Base-by-base conservation (phyloP, 53 echinoderm and acorn worm species). In the Actinopyga echinites region DNA sequence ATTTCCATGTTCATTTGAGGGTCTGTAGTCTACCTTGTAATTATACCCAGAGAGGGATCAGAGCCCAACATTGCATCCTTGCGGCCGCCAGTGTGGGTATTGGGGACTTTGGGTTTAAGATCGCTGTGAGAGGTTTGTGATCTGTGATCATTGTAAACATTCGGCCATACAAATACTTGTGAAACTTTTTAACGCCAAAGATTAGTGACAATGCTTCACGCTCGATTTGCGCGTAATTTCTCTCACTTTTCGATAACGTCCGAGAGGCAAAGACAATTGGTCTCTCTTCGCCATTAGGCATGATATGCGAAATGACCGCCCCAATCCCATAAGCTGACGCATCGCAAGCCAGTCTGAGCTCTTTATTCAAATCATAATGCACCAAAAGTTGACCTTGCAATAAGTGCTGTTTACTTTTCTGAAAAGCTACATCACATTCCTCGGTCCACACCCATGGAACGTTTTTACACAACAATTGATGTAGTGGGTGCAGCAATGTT, bases 181-280 rank as follows among this genome's bases (percentile, higher is more conserved):
- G 87, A 61, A 91, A 84, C n/a, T n/a, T n/a, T n/a, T n/a, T n/a
- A n/a, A n/a, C n/a, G n/a, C n/a, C n/a, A n/a, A n/a, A n/a, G n/a
- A 33, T 74, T 63, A 7, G 40, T 59, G 12, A 84, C 87, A 86
- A 74, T 0, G 77, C 90, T 52, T 86, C 78, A 8, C 86, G 65
- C 24, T 83, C 90, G 63, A 90, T 80, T 40, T 90, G 86, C 8
- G 90, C 82, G 62, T 91, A 91, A 37, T 91, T 87, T 60, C 32
- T 37, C 44, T 91, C 82, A 58, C 74, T 82, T 20, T 40, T 65
- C 2, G 64, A 61, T 20, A 91, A 58, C 4, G 81, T 75, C 23
- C 90, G 69, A 13, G 89, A 92, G 8, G 92, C 92, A 73, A 83
- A 92, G 6, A 87, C 93, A 42, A 89, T 86, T 15, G 93, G 89